These are phyloP conservation scores for Bombus consobrinus DNA, from an alignment of 1,140 invertebrate genomes.

Conservation along the genomic window DNA sequence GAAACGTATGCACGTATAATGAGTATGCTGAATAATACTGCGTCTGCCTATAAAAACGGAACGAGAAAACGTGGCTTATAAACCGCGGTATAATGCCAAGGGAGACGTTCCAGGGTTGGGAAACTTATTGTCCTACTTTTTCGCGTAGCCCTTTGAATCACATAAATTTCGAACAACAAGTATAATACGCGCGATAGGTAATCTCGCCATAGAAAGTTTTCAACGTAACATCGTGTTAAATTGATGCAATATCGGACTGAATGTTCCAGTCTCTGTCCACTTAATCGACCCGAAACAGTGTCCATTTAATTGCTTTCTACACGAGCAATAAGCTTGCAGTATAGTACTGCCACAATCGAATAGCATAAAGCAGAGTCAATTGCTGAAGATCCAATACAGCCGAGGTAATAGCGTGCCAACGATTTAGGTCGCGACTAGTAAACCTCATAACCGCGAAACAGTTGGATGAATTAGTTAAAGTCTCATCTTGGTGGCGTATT, in stretches of 20 bases:
- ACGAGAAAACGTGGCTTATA: background rate
- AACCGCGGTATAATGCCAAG: background rate
- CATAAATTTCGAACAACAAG: background rate
- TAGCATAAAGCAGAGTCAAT: background rate
- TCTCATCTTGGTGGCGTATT: background rate
- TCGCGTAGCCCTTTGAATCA: background rate
- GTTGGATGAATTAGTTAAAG: constrained; percentile 6
- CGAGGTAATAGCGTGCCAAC: background rate
- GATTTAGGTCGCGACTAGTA: constrained; percentile 1
- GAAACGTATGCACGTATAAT: background rate
- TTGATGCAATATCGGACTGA: background rate
- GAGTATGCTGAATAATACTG: background rate
- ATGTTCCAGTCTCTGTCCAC: background rate
- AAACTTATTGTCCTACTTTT: constrained; percentile 28
- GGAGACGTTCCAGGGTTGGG: background rate
- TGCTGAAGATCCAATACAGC: background rate
- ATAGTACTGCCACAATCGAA: background rate
- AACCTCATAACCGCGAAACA: background rate
- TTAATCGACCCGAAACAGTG: background rate
- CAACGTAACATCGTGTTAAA: background rate
- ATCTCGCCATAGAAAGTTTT: background rate
- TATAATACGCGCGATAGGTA: background rate
- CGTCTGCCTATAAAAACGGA: background rate
- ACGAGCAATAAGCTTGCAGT: background rate
- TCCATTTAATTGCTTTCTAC: background rate